These are phyloP conservation scores for Trichonephila clavata DNA, from an alignment of 1,140 invertebrate genomes.

Conservation along the genomic window DNA sequence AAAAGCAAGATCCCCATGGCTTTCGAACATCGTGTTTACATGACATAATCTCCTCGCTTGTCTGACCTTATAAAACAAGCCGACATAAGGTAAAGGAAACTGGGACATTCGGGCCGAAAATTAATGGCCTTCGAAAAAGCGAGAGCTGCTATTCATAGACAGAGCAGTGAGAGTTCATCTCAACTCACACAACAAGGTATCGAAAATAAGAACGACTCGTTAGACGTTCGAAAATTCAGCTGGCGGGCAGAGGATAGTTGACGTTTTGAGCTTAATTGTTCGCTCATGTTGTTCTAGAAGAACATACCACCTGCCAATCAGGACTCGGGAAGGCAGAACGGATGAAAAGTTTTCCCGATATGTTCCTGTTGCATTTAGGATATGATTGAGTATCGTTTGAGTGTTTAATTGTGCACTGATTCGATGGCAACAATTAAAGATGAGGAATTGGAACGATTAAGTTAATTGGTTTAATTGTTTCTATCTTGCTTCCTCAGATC, in stretches of 20 bases:
- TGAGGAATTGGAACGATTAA: too few relatives aligned
- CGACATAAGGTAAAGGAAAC: not conserved
- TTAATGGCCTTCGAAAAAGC: not conserved
- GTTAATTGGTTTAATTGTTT: too few relatives aligned
- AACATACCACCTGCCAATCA: not conserved
- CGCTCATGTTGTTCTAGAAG: not conserved
- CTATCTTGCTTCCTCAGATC: too few relatives aligned
- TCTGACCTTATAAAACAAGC: conserved; percentile 7
- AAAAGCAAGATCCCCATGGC: not conserved
- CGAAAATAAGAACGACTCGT: not conserved
- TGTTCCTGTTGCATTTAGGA: too few relatives aligned
- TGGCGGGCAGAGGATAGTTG: not conserved
- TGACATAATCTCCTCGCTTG: not conserved
- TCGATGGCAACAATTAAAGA: too few relatives aligned
- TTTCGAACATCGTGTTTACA: conserved; percentile 25
- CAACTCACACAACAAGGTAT: not conserved
- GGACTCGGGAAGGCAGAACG: not conserved
- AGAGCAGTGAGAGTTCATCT: not conserved
- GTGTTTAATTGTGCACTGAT: too few relatives aligned
- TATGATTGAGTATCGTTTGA: too few relatives aligned
- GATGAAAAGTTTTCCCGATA: not conserved
- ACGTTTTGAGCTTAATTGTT: conserved; percentile 31
- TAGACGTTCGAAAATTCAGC: not conserved
- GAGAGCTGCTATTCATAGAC: conserved; percentile 31
- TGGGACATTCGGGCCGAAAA: not conserved